A percentile compares a stretch with the other conserved stretches of the same genome.
Conservation (phyloP, 2,113 vertebrate species). For the Nanger granti region DNA sequence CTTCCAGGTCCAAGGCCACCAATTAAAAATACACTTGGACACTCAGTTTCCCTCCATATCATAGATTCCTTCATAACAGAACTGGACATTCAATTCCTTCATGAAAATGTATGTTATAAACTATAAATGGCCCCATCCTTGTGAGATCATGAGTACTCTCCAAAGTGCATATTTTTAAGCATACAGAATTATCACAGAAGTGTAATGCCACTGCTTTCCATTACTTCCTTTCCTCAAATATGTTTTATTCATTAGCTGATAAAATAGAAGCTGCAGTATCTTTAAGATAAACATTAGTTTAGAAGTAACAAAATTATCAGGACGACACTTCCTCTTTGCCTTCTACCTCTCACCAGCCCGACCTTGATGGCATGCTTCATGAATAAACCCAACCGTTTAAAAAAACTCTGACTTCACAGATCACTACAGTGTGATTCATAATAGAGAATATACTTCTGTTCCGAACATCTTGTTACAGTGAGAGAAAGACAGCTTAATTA, state of each 20-base stretch:
- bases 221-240: constrained; percentile 16
- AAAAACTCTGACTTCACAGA: constrained; percentile 63
- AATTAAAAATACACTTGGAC: not conserved
- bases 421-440: constrained; percentile 50
- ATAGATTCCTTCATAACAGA: not conserved
- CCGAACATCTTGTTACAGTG: not conserved
- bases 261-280: constrained; percentile 44
- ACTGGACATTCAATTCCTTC: not conserved
- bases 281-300: constrained; percentile 63
- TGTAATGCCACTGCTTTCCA: not conserved
- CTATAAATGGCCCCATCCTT: no score
- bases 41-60: not conserved
- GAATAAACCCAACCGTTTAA: constrained; percentile 65
- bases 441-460: not conserved
- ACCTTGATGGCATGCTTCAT: constrained; percentile 46
- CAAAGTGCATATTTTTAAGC: not conserved
- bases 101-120: not conserved
- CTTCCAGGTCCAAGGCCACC: not conserved
- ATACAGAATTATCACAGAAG: not conserved
- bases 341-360: constrained; percentile 51
- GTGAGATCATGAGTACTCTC: not conserved
- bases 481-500: not conserved
- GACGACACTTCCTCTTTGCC: constrained; percentile 57
- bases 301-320: constrained; percentile 11
- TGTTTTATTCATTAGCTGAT: constrained; percentile 25